phyloP scores from a whole-genome alignment of 2,888 invertebrate genomes.

The Drosophila macrospina region DNA sequence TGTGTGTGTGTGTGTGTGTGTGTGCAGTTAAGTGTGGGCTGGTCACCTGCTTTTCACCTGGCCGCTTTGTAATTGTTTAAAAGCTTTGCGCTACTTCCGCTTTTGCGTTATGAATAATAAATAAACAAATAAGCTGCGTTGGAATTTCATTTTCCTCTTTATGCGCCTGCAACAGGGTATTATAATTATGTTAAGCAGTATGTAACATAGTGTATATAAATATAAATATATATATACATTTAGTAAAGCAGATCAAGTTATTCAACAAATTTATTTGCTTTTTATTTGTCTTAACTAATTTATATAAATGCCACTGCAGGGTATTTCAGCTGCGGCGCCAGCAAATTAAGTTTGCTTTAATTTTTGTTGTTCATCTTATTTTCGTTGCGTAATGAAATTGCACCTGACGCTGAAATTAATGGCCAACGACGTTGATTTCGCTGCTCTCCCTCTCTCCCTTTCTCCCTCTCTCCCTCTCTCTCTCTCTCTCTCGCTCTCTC shows the following conservation, averaged over 20 bases:
- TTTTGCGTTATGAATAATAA: slow-evolving; percentile 51
- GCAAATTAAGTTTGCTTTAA: too few relatives aligned
- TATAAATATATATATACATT: too few relatives aligned
- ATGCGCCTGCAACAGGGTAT: too few relatives aligned
- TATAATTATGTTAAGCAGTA: too few relatives aligned
- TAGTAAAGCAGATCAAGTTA: too few relatives aligned
- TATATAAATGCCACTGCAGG: too few relatives aligned
- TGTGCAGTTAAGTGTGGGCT: slow-evolving; percentile 6
- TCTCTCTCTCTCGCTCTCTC: too few relatives aligned
- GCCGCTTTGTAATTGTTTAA: slow-evolving; percentile 62
- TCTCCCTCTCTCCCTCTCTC: too few relatives aligned
- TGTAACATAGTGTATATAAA: too few relatives aligned
- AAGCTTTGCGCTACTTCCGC: slow-evolving; percentile 60
- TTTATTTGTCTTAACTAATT: too few relatives aligned
- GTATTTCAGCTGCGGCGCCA: too few relatives aligned
- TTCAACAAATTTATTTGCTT: too few relatives aligned
- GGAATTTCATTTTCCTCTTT: slow-evolving; percentile 19
- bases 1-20: background rate
- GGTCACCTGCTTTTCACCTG: slow-evolving; percentile 41
- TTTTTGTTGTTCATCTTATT: background rate
- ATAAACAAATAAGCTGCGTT: slow-evolving; percentile 56
- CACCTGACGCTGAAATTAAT: slow-evolving; percentile 65
- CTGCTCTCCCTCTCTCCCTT: slow-evolving; percentile 1
- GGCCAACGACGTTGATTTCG: slow-evolving; percentile 49
- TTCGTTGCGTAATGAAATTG: slow-evolving; percentile 63